Percentiles rank a stretch among this genome's conserved stretches.
Evolutionary conservation across 2,113 vertebrate genomes (phyloP).

Genomic region (Okapia johnstoni): DNA sequence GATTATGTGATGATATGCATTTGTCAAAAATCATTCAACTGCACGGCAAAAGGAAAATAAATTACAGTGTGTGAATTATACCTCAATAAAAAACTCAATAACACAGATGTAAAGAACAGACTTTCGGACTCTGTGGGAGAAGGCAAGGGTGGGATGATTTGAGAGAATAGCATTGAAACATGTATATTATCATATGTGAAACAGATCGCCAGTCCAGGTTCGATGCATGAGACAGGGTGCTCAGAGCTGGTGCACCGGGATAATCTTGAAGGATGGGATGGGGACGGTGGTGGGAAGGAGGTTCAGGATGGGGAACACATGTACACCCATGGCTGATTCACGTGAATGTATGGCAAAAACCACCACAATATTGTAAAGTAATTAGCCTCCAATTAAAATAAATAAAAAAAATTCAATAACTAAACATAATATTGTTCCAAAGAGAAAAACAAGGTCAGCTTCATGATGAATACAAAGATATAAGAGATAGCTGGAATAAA

Average conservation of each 20-base stretch:
- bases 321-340: neutral
- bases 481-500: neutral
- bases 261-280: neutral
- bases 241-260: neutral
- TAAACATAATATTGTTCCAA: neutral
- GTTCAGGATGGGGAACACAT: neutral
- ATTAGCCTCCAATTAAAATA: neutral
- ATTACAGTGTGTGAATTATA: constrained; percentile 4
- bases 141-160: neutral
- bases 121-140: neutral
- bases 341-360: neutral
- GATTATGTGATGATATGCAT: neutral
- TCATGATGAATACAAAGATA: neutral
- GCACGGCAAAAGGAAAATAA: neutral
- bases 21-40: constrained; percentile 33
- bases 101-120: neutral
- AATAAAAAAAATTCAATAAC: neutral
- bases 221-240: neutral
- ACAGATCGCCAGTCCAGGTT: neutral
- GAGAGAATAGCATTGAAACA: neutral
- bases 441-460: neutral
- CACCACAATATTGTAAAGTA: neutral
- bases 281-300: neutral
- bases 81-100: neutral
- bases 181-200: neutral